These are phyloP conservation scores for Delphinus delphis DNA, from an alignment of 2,113 vertebrate species.

Conservation along the genomic window DNA sequence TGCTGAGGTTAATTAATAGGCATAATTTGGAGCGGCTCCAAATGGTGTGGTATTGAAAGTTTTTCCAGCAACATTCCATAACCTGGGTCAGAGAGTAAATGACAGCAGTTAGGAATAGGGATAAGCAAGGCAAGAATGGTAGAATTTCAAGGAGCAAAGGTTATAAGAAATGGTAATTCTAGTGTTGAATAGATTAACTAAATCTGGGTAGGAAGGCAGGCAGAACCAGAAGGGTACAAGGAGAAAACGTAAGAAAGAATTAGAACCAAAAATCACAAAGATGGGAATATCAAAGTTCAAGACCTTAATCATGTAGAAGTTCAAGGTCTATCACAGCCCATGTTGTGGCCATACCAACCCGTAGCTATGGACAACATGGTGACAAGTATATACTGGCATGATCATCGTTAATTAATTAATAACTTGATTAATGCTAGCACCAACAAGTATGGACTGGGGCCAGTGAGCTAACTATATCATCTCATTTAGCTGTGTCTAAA, in stretches of 20 bases:
- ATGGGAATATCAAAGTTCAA: not conserved
- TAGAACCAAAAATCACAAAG: not conserved
- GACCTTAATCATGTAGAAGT: not conserved
- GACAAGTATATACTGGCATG: not conserved
- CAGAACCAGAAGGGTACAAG: not conserved
- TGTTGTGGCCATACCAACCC: not conserved
- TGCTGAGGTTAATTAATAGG: conserved; percentile 28
- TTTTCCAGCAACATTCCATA: not conserved
- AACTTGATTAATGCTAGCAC: not conserved
- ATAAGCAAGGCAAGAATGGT: not conserved
- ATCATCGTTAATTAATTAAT: not conserved
- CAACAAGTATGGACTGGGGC: not conserved
- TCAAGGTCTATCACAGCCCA: not conserved
- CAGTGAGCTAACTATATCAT: not conserved
- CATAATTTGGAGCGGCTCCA: not conserved
- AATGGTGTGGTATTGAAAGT: not conserved
- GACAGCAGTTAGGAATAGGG: not conserved
- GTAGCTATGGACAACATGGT: not conserved
- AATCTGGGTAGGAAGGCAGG: not conserved
- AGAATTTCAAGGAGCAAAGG: not conserved
- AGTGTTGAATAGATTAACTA: not conserved
- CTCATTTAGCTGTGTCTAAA: conserved; percentile 7
- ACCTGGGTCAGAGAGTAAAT: not conserved
- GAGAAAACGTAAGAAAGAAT: not conserved
- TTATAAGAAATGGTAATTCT: not conserved